Conservation (phyloP, 2,797 vertebrate species). For the Rhabdomys pumilio region DNA sequence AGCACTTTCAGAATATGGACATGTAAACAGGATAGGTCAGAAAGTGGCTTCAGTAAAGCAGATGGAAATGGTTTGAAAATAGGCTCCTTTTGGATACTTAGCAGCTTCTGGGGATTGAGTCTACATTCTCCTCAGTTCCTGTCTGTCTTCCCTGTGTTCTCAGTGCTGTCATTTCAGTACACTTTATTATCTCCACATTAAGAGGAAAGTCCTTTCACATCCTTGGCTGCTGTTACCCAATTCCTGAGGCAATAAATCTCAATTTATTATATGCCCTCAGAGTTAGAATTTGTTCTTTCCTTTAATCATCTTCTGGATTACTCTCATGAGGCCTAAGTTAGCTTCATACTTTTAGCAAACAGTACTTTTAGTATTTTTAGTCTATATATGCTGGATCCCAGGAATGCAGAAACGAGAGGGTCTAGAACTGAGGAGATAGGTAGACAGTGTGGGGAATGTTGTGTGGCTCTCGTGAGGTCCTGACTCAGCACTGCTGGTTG, state of each 20-base stretch:
- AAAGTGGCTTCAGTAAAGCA: background rate
- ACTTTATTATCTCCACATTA: slow-evolving; percentile 28
- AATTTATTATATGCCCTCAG: background rate
- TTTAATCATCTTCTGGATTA: background rate
- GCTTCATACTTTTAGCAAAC: slow-evolving; percentile 36
- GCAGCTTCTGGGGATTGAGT: background rate
- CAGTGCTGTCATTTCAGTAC: slow-evolving; percentile 2
- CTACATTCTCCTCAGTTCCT: background rate
- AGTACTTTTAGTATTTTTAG: background rate
- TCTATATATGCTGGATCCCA: background rate
- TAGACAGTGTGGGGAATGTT: background rate
- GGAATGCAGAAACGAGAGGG: background rate
- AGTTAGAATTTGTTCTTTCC: background rate
- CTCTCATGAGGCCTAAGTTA: background rate
- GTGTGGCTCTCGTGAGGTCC: background rate
- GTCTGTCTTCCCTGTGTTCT: background rate
- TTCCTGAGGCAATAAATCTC: background rate
- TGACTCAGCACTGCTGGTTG: background rate
- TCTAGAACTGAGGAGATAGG: background rate
- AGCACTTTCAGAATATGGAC: background rate
- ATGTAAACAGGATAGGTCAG: background rate
- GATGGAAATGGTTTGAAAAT: background rate
- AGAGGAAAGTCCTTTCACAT: background rate
- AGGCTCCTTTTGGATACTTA: background rate
- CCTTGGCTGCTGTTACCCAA: background rate